Conservation (phyloP, 2,888 invertebrate species). For the Cabera pusaria region DNA sequence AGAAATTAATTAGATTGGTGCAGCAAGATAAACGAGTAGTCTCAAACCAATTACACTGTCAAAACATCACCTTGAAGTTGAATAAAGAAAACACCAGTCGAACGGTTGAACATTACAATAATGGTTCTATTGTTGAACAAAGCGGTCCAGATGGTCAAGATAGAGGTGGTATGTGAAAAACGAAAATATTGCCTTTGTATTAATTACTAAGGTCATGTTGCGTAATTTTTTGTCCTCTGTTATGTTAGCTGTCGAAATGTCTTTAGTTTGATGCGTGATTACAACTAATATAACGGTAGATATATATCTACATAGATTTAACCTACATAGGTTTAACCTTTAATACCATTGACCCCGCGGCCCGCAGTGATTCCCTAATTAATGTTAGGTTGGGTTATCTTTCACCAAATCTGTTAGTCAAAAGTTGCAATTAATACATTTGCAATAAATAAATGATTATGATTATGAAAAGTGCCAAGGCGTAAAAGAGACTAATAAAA, state of each 20-base stretch:
- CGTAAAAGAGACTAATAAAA: too few relatives aligned
- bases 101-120: constrained; percentile 57
- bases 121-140: constrained; percentile 69
- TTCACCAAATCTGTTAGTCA: too few relatives aligned
- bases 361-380: too few relatives aligned
- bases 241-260: constrained; percentile 34
- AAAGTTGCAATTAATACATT: too few relatives aligned
- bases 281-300: too few relatives aligned
- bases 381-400: too few relatives aligned
- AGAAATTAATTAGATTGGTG: constrained; percentile 53
- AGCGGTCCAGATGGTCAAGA: constrained; percentile 58
- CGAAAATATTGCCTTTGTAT: constrained; percentile 65
- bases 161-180: constrained; percentile 67
- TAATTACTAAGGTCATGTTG: constrained; percentile 47
- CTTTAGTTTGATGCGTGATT: constrained; percentile 31
- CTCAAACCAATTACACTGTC: constrained; percentile 67
- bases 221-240: constrained; percentile 41
- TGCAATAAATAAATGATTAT: too few relatives aligned
- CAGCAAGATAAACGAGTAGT: constrained; percentile 57
- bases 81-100: constrained; percentile 63
- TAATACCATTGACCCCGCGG: too few relatives aligned
- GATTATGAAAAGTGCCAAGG: too few relatives aligned
- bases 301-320: too few relatives aligned
- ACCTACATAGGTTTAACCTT: too few relatives aligned
- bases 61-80: constrained; percentile 73